Conservation (phyloP, 2,113 vertebrate species). For the Etheostoma spectabile region DNA sequence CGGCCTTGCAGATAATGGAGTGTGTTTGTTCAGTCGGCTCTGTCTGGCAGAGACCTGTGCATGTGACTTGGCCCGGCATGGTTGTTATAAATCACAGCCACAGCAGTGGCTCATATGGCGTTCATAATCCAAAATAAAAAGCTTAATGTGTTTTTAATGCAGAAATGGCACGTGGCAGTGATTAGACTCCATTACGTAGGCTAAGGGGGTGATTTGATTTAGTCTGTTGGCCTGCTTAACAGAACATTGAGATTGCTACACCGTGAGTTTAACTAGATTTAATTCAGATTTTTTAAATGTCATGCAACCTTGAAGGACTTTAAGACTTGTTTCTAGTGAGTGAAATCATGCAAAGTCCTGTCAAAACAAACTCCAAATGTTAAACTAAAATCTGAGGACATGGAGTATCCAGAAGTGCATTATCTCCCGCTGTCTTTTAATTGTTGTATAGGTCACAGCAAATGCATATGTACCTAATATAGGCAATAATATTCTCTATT, state of each 20-base stretch:
- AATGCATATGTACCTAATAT: too few species aligned
- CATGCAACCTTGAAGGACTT: background rate
- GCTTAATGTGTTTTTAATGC: background rate
- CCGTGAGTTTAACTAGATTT: background rate
- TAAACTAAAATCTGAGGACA: background rate
- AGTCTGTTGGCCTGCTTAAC: too few species aligned
- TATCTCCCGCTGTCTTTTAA: too few species aligned
- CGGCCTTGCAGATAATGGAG: background rate
- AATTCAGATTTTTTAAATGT: background rate
- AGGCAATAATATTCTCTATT: too few species aligned
- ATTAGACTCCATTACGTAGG: background rate
- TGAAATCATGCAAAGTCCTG: background rate
- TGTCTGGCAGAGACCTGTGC: slow-evolving; percentile 45
- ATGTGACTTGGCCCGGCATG: slow-evolving; percentile 17
- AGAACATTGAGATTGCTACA: background rate
- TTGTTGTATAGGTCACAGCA: too few species aligned
- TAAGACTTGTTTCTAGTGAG: background rate
- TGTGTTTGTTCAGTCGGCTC: background rate
- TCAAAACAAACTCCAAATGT: background rate
- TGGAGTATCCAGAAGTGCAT: too few species aligned
- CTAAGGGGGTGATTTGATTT: background rate
- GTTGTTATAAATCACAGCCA: background rate
- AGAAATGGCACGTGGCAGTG: too few species aligned
- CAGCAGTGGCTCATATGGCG: background rate
- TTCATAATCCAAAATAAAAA: background rate